phyloP scores from a whole-genome alignment of 2,888 invertebrate species.

The Metacarcinus magister region DNA sequence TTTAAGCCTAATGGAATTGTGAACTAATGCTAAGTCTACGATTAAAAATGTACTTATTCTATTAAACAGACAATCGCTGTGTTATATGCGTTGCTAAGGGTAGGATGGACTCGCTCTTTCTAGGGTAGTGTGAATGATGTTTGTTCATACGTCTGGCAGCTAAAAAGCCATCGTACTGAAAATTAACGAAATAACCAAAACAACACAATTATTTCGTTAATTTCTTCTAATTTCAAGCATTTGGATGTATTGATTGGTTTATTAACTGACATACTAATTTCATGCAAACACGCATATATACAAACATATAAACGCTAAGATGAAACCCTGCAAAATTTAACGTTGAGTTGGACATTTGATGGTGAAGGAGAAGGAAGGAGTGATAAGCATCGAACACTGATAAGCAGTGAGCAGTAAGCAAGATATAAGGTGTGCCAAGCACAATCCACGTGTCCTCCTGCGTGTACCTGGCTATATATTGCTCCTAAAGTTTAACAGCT shows the following conservation, averaged over 20 bases:
- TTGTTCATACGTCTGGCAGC: not conserved
- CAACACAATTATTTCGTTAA: not conserved
- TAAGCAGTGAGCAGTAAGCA: not conserved
- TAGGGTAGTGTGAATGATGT: not conserved
- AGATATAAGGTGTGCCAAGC: not conserved
- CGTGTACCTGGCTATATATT: too few relatives aligned
- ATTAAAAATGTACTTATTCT: too few relatives aligned
- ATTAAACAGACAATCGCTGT: not conserved
- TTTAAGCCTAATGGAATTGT: too few relatives aligned
- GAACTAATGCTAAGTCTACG: too few relatives aligned
- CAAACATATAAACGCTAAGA: not conserved
- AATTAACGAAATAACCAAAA: not conserved
- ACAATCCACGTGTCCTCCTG: not conserved
- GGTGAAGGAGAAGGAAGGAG: not conserved
- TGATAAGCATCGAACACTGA: not conserved
- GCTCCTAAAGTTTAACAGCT: not conserved
- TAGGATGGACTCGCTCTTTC: not conserved
- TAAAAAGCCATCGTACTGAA: not conserved
- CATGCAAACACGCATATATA: not conserved
- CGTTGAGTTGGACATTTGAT: not conserved
- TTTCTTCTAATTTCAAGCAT: not conserved
- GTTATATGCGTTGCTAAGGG: not conserved
- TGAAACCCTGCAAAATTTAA: constrained; percentile 44
- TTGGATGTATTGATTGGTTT: not conserved
- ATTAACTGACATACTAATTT: not conserved